Evolutionary conservation across 2,888 invertebrate genomes (phyloP).

Genomic region (Watsonalla cultraria): DNA sequence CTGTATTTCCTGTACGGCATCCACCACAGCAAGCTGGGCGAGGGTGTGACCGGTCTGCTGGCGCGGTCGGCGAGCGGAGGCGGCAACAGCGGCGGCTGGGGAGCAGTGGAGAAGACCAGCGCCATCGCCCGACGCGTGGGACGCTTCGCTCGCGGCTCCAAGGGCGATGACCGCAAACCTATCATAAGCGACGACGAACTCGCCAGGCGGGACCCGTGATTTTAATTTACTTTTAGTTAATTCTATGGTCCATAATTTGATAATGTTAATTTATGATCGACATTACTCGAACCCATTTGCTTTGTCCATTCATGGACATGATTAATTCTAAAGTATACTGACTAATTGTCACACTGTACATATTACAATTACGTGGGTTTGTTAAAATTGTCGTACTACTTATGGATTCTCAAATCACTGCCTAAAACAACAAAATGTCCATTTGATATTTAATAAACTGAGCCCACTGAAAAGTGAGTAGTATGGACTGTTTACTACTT

Average conservation of each 20-base stretch:
- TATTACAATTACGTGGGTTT: too few species aligned
- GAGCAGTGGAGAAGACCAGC: slow-evolving; percentile 68
- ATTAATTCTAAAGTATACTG: too few species aligned
- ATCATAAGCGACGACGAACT: slow-evolving; percentile 70
- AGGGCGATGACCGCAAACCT: slow-evolving; percentile 66
- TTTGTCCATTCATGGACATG: too few species aligned
- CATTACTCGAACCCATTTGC: too few species aligned
- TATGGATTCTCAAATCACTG: too few species aligned
- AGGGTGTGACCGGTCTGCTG: slow-evolving; percentile 67
- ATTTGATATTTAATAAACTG: too few species aligned
- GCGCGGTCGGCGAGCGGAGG: slow-evolving; percentile 60
- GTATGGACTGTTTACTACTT: too few species aligned
- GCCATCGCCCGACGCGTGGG: slow-evolving; percentile 61
- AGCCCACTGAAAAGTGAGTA: too few species aligned
- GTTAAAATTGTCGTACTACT: too few species aligned
- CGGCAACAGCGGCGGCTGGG: slow-evolving; percentile 61
- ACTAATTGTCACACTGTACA: too few species aligned
- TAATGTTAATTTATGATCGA: too few species aligned
- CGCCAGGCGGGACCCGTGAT: slow-evolving; percentile 62
- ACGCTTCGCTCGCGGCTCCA: slow-evolving; percentile 54
- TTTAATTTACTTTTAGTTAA: slow-evolving; percentile 24
- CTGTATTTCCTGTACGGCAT: slow-evolving; percentile 92
- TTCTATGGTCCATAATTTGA: background rate
- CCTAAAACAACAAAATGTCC: too few species aligned
- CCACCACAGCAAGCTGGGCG: slow-evolving; percentile 89